Base-by-base conservation (phyloP, 2,113 vertebrate genomes). In the Hypocryptadius cinnamomeus region DNA sequence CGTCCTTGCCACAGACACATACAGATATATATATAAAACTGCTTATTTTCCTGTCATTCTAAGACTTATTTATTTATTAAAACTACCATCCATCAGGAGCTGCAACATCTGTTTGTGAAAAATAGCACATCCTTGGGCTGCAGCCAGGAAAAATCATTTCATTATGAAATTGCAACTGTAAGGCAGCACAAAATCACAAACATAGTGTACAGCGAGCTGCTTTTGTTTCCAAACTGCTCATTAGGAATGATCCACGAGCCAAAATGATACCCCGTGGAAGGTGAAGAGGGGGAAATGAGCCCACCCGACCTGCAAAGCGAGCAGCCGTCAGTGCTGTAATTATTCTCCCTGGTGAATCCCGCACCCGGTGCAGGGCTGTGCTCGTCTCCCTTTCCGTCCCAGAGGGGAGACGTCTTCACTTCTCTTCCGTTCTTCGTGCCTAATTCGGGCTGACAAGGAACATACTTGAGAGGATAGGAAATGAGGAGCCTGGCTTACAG, bases 191-290 rank as follows among this genome's bases (percentile, higher is more conserved):
- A 64, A 83, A 92, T 80, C 93, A 71, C 94, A 90, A 94, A 90
- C 95, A 91, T 56, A 90, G 92, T 93, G 88, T 95, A 96, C 94
- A 86, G 65, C 2, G 85, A 93, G 92, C 60, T 27, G 90, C 93
- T 93, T 96, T 95, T 96, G 94, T 96, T 96, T 95, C 86, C 95
- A 96, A 96, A 96, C 95, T 95, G 63, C 92, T 96, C 95, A 96
- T 95, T 96, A 96, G 85, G 72, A 94, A 30, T 28, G 85, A 93
- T 83, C 54, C 92, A 73, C n/a, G 28, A 92, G 87, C 90, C 92
- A 84, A 90, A 92, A 89, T 92, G 71, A 94, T 79, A 86, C 82
- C 93, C 94, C 8, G 4, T 68, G 83, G 85, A 94, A 97, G 95
- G 95, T 95, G 95, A 93, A 90, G 87, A 79, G 37, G 42, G 69